Percentiles rank a stretch among this genome's conserved stretches.
These are phyloP conservation scores for Eurytoma californica DNA, from an alignment of 2,888 invertebrate genomes.

Conservation along the genomic window DNA sequence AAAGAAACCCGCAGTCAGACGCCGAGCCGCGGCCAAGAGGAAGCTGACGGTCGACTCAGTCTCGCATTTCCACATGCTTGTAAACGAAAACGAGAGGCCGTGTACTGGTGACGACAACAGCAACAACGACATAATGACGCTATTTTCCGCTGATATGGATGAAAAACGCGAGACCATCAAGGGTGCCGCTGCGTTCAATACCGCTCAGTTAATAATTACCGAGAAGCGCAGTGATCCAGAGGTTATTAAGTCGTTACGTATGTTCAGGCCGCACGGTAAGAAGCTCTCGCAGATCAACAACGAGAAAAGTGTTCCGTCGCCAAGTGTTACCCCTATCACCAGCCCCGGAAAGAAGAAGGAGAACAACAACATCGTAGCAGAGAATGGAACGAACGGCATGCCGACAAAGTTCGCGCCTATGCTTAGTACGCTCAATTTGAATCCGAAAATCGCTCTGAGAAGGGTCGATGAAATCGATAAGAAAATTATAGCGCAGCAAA, in stretches of 20 bases:
- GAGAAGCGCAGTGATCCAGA: slow-evolving; percentile 76
- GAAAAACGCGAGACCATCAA: slow-evolving; percentile 73
- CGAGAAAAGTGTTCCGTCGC: slow-evolving; percentile 17
- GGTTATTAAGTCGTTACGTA: slow-evolving; percentile 76
- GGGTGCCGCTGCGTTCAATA: slow-evolving; percentile 69
- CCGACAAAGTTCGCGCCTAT: slow-evolving; percentile 70
- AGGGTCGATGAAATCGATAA: slow-evolving; percentile 70
- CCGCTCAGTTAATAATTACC: slow-evolving; percentile 70
- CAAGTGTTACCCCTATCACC: slow-evolving; percentile 39
- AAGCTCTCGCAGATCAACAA: slow-evolving; percentile 60
- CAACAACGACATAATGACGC: slow-evolving; percentile 71
- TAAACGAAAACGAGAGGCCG: slow-evolving; percentile 69
- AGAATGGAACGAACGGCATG: slow-evolving; percentile 58
- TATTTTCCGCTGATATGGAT: slow-evolving; percentile 72
- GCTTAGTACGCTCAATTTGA: slow-evolving; percentile 74
- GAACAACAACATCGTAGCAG: slow-evolving; percentile 61
- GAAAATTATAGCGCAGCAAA: slow-evolving; percentile 57
- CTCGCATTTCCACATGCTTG: slow-evolving; percentile 71
- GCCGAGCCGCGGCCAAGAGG: slow-evolving; percentile 70
- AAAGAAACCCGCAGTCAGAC: slow-evolving; percentile 71
- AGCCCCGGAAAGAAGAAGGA: slow-evolving; percentile 59
- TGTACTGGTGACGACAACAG: slow-evolving; percentile 66
- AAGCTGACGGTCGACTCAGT: slow-evolving; percentile 72
- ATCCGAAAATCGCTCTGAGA: slow-evolving; percentile 74
- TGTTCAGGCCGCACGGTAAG: slow-evolving; percentile 75